These are phyloP conservation scores for Sinocyclocheilus maitianheensis DNA, from an alignment of 2,113 vertebrate species.

Conservation along the genomic window DNA sequence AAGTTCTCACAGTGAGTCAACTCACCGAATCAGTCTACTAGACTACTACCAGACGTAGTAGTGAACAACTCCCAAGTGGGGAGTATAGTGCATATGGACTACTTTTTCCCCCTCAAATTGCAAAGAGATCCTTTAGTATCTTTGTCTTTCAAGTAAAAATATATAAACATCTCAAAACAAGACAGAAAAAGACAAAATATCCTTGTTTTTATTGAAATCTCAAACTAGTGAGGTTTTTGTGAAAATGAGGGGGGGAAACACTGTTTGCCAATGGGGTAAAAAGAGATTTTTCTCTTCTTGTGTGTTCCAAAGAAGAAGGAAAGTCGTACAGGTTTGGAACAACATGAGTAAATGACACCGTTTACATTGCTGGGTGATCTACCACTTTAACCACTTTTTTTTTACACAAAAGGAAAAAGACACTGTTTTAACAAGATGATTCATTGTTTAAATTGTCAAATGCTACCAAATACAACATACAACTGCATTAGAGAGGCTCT, in stretches of 20 bases:
- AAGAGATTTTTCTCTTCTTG: neutral
- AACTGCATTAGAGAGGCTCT: neutral
- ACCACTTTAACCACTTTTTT: neutral
- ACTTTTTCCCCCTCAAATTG: neutral
- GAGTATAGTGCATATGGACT: no score
- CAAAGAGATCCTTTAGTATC: no score
- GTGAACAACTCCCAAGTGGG: no score
- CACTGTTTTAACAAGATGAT: neutral
- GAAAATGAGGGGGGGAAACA: neutral
- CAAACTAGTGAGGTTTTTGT: neutral
- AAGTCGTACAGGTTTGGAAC: neutral
- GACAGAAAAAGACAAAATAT: neutral
- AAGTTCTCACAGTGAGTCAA: neutral
- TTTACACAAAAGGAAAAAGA: neutral
- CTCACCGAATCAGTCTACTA: no score
- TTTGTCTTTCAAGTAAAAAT: neutral
- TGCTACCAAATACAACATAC: neutral
- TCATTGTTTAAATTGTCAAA: neutral
- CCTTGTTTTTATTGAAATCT: neutral
- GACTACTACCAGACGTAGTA: no score
- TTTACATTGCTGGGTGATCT: neutral
- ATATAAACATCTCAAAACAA: neutral
- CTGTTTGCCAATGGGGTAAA: neutral
- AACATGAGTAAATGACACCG: neutral
- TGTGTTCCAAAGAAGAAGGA: neutral